Conservation (phyloP, 2,113 vertebrate species). For the Varanus komodoensis region DNA sequence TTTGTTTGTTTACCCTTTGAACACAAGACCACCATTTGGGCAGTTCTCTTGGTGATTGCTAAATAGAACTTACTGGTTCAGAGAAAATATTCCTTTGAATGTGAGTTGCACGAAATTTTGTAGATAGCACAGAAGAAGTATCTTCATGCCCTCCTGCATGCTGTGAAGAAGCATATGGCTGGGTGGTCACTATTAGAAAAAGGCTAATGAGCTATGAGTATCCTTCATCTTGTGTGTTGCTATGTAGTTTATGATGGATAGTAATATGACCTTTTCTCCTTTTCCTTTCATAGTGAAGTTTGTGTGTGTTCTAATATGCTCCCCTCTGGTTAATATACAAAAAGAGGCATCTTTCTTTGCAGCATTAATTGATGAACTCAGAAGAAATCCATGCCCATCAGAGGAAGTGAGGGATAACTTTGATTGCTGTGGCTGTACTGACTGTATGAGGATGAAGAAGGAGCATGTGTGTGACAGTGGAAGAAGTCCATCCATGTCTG, state of each 20-base stretch:
- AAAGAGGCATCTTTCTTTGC: constrained; percentile 33
- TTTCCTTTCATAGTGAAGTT: background rate
- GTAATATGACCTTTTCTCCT: background rate
- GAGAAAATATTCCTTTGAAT: background rate
- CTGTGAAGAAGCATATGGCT: background rate
- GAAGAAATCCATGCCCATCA: constrained; percentile 80
- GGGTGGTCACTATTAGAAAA: background rate
- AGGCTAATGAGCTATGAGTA: background rate
- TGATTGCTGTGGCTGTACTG: constrained; percentile 72
- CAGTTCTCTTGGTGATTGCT: background rate
- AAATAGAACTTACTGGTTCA: background rate
- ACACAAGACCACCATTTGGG: background rate
- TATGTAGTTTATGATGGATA: background rate
- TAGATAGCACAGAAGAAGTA: too few species aligned
- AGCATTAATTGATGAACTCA: constrained; percentile 89
- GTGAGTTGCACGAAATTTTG: background rate
- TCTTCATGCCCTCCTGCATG: background rate
- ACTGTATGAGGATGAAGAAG: constrained; percentile 68
- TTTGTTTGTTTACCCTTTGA: background rate
- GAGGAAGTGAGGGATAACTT: constrained; percentile 74
- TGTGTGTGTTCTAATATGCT: background rate
- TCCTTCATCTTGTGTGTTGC: background rate
- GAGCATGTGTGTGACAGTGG: constrained; percentile 79
- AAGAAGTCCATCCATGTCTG: constrained; percentile 50
- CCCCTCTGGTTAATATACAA: background rate